Base-by-base conservation (phyloP, 2,888 invertebrate species). In the Phalera bucephala region DNA sequence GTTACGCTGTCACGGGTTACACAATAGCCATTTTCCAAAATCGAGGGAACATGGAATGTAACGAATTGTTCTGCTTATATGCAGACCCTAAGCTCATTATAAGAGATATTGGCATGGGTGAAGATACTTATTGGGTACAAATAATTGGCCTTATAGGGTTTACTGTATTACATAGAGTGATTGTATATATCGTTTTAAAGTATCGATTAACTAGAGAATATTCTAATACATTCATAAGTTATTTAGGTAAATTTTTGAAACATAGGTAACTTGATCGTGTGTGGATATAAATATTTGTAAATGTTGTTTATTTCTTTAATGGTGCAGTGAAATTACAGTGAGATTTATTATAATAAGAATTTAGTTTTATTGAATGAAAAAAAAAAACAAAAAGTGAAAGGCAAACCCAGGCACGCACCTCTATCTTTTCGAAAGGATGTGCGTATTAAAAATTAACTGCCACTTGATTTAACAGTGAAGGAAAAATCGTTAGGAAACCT, bases 1-100 rank as follows among this genome's bases (percentile, higher is more conserved):
- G 95, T 31, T 95, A 93, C 64, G 92, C 93, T 0, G 86, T 95
- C 35, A 91, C 93, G 3, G 94, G 94, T 29, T 92, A 80, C 54
- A 84, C 70, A 0, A 57, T 91, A 1, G 78, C 94, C 0, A 87
- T 95, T 38, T 93, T 93, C 41, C 79, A 91, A 37, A 86, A 93
- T 37, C 75, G 95, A 4, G 81, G 78, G 1, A 66, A 79, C 0
- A 80, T 95, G 80, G 87, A 91, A 3, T 95, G 95, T 59, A 75
- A 86, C 0, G 72, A 81, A 8, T 84, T 87, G 0, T 87, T 90
- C 43, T 89, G 89, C 27, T 56, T 91, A 0, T 94, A 93, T 65
- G 90, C 93, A 28, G 88, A 92, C 40, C 91, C 93, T 0, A 77
- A 77, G 25, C 72, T 93, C 10, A 80, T 95, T 12, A 80, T 95